These are phyloP conservation scores for Corbicula japonica DNA, from an alignment of 2,888 invertebrate species.

Conservation along the genomic window DNA sequence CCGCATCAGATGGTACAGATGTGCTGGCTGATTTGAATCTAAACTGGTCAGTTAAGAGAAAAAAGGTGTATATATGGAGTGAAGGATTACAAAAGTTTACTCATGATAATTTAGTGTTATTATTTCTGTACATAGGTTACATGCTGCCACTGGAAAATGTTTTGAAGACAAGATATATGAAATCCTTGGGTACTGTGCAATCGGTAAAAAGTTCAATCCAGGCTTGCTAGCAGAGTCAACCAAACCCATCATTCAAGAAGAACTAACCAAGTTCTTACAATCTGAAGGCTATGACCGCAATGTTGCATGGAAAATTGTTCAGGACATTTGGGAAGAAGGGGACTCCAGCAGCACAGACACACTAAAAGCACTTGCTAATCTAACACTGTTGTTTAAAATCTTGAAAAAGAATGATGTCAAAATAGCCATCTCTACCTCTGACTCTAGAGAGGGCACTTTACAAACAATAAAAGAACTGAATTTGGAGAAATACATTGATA, in stretches of 20 bases:
- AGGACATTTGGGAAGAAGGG: constrained; percentile 82
- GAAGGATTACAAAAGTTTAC: no score
- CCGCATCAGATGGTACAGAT: no score
- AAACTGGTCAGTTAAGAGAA: no score
- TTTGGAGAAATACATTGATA: constrained; percentile 83
- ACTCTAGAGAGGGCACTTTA: constrained; percentile 82
- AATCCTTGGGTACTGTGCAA: constrained; percentile 85
- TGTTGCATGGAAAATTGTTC: constrained; percentile 77
- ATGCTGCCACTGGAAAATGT: constrained; percentile 82
- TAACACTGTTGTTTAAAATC: constrained; percentile 85
- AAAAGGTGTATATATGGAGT: no score
- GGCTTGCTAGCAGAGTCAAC: constrained; percentile 87
- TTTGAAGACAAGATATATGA: constrained; percentile 85
- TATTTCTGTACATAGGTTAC: constrained; percentile 69
- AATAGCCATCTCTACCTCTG: constrained; percentile 87
- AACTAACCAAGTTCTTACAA: constrained; percentile 77
- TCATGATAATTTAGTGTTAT: no score
- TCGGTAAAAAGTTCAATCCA: constrained; percentile 80
- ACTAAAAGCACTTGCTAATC: constrained; percentile 85
- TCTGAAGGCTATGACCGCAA: constrained; percentile 75
- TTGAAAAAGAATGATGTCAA: constrained; percentile 85
- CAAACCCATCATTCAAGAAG: constrained; percentile 72
- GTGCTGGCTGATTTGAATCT: no score
- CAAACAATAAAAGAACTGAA: constrained; percentile 73
- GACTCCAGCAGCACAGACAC: constrained; percentile 77